These are phyloP conservation scores for Strix uralensis DNA, from an alignment of 2,113 vertebrate genomes.

Conservation along the genomic window DNA sequence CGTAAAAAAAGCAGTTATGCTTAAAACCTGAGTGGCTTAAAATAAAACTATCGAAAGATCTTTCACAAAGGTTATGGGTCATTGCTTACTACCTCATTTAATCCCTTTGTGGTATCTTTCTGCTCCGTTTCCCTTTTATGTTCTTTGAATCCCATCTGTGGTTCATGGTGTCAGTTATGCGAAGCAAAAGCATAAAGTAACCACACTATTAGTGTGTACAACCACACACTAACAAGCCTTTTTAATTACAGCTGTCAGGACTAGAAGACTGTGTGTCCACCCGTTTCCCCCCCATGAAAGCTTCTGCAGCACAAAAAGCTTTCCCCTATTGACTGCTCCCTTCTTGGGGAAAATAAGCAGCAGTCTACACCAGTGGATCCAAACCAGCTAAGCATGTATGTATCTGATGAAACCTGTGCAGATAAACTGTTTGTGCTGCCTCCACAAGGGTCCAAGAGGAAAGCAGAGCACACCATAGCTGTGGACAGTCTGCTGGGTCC, in stretches of 20 bases:
- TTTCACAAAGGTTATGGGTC: conserved; percentile 61
- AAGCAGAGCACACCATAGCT: rapidly evolving
- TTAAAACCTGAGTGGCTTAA: conserved; percentile 20
- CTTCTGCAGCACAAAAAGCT: background rate
- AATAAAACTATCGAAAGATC: conserved; percentile 35
- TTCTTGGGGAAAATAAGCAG: background rate
- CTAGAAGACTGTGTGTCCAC: background rate
- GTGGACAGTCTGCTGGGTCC: rapidly evolving
- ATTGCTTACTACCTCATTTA: conserved; percentile 65
- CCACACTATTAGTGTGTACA: background rate
- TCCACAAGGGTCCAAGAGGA: background rate
- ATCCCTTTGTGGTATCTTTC: conserved; percentile 65
- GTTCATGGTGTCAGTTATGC: background rate
- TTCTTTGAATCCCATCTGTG: conserved; percentile 4
- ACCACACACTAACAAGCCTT: background rate
- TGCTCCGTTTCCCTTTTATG: conserved; percentile 62
- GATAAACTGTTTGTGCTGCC: background rate
- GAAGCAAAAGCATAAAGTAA: background rate
- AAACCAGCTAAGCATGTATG: rapidly evolving
- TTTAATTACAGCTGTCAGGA: background rate
- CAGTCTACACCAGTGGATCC: background rate
- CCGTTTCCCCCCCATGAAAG: background rate
- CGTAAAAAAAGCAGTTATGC: background rate
- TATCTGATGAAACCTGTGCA: rapidly evolving
- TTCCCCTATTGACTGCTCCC: background rate